Base-by-base conservation (phyloP, 2,113 vertebrate genomes). In the Epinephelus lanceolatus region DNA sequence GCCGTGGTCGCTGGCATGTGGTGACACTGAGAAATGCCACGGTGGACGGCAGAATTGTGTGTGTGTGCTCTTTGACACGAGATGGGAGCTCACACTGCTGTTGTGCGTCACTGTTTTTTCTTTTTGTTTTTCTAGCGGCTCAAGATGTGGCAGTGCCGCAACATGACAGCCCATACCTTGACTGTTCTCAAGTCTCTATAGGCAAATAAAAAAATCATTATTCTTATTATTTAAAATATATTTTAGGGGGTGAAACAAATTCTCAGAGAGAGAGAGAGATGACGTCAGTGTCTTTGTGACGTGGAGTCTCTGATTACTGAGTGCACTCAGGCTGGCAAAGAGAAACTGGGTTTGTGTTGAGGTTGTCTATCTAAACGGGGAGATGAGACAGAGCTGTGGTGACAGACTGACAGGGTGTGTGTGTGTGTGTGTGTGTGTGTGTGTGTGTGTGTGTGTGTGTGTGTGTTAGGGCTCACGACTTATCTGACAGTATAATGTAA, bases 21-120 rank as follows among this genome's bases (percentile, higher is more conserved):
- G 80, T 52, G 82, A 85, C 86, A 62, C 67, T 51, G 76, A 86
- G 90, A 92, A 93, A 93, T 90, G 83, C 74, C 91, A 93, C 52
- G 18, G 72, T 33, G 15, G 68, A 63, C 13, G 1, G 68, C 40
- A 17, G 49, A 30, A 27, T 78, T 18, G 65, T 56, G 77, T 33
- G 72, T 66, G 77, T 33, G 72, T 66, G n/a, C 70, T 74, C 69
- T 67, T 53, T 78, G 87, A 88, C 89, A 89, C n/a, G 30, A 82
- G 55, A 81, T 65, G 60, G n/a, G 12, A 60, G 45, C 84, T 82
- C 83, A 57, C 67, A 3, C 81, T 47, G 61, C 45, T 47, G 63
- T n/a, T 56, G 63, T 71, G 73, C n/a, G 49, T 79, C 81, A 80
- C 76, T 51, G 8, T 63, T 21, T 56, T 9, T 25, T 51, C 12